phyloP scores from a whole-genome alignment of 2,888 invertebrate species.

The Chelonus formosanus region DNA sequence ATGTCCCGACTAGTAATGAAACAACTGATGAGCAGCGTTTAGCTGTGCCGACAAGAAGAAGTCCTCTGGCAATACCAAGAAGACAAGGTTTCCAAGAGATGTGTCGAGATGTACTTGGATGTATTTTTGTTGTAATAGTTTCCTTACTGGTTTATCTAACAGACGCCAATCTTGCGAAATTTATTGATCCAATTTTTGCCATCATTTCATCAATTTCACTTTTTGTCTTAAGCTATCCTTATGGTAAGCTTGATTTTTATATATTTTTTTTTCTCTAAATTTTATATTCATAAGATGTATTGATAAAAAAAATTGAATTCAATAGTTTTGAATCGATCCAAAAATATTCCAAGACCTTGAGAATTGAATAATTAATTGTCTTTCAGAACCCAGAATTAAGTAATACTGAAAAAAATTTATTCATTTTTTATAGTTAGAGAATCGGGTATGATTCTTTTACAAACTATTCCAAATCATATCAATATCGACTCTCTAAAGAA shows the following conservation, averaged over 20 bases:
- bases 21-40: slow-evolving; percentile 56
- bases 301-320: not conserved
- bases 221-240: slow-evolving; percentile 80
- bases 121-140: slow-evolving; percentile 78
- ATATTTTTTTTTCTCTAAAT: not conserved
- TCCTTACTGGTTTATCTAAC: slow-evolving; percentile 71
- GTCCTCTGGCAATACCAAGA: slow-evolving; percentile 61
- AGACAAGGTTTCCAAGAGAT: slow-evolving; percentile 72
- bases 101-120: slow-evolving; percentile 73
- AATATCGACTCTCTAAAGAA: slow-evolving; percentile 77
- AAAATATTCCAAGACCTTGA: no score
- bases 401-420: no score
- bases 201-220: slow-evolving; percentile 78
- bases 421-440: slow-evolving; percentile 77
- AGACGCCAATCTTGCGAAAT: slow-evolving; percentile 73
- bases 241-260: slow-evolving; percentile 71
- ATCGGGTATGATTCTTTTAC: slow-evolving; percentile 86
- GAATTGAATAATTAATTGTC: no score
- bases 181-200: slow-evolving; percentile 78
- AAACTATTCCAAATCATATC: slow-evolving; percentile 91
- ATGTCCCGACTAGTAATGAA: slow-evolving; percentile 1
- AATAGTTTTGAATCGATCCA: no score
- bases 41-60: slow-evolving; percentile 46
- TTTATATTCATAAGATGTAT: slow-evolving; percentile 8
- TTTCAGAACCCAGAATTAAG: no score